A percentile compares a stretch with the other conserved stretches of the same genome.
phyloP scores from a whole-genome alignment of 2,113 vertebrate genomes.

The Proterorhinus semilunaris region DNA sequence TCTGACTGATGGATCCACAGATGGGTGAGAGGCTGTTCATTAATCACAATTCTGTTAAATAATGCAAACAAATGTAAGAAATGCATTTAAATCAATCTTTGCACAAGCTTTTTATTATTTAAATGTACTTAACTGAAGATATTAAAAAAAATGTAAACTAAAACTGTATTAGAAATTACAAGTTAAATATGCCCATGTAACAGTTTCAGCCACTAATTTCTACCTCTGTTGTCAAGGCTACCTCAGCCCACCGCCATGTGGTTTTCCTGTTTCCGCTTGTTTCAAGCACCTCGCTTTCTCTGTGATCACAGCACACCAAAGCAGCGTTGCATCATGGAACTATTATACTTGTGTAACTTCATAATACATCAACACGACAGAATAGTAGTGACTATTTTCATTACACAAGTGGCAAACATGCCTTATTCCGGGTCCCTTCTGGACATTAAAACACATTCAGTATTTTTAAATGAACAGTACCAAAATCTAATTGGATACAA shows the following conservation, averaged over 20 bases:
- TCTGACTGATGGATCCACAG: conserved; percentile 68
- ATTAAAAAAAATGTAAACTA: no score
- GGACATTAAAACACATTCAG: no score
- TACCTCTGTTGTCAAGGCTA: conserved; percentile 68
- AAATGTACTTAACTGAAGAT: no score
- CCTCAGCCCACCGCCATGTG: conserved; percentile 65
- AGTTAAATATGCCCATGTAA: conserved; percentile 44
- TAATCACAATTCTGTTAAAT: neutral
- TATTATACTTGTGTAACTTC: no score
- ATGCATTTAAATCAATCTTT: no score
- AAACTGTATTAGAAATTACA: neutral
- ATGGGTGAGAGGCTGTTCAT: conserved; percentile 61
- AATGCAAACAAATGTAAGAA: neutral
- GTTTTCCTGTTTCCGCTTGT: conserved; percentile 82
- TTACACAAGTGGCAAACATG: no score
- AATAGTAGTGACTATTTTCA: no score
- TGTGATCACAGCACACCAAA: conserved; percentile 35
- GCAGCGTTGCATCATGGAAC: conserved; percentile 3
- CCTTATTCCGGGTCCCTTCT: no score
- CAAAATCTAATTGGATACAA: no score
- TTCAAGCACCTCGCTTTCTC: conserved; percentile 29
- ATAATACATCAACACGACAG: no score
- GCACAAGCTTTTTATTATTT: no score
- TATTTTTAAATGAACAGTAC: no score
- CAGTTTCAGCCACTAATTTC: conserved; percentile 52